Evolutionary conservation across 2,797 vertebrate genomes (phyloP), one percentile per base, ranked within the genome.

Genomic region (Sebastes cheni): DNA sequence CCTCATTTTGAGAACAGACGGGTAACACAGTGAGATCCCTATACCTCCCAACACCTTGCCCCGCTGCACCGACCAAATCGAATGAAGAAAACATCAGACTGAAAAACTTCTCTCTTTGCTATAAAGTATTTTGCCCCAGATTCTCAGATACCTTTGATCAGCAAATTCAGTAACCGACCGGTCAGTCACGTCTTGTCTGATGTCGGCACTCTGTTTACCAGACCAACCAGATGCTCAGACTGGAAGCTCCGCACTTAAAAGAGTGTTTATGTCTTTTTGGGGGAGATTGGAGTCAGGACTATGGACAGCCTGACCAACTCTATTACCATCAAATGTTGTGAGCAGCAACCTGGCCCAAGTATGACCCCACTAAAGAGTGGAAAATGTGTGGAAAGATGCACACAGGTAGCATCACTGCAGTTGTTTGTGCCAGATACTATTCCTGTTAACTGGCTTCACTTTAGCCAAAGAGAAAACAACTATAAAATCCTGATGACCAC

Each of bases 121-220:
- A 52, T 12, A 3, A 2, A 73, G 23, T 78, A 77, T 84, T 52
- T 23, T 67, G 22, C 29, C 78, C 27, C 27, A 29, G 29, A 78
- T 71, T 59, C 52, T 60, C 18, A 14, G 55, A 50, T 29, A 60
- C 27, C 81, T 89, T 89, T 91, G 79, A 88, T 84, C 73, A 65
- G 36, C 8, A 62, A 56, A 58, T 80, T 66, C 68, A 55, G 68
- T 46, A 46, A 36, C 12, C 18, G 22, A 73, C 30, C 22, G 14
- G 13, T 72, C 55, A n/a, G 32, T 83, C 36, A 18, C 18, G 70
- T 67, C 65, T 78, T 20, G 13, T 80, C 60, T 82, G 61, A 56
- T 73, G 32, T 66, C 59, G n/a, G 32, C 13, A 59, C 8, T 61
- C 14, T 71, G 64, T 77, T 50, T 50, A 50, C 46, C 18, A 1